phyloP scores from a whole-genome alignment of 2,888 invertebrate genomes.

The Leistus spinibarbis region DNA sequence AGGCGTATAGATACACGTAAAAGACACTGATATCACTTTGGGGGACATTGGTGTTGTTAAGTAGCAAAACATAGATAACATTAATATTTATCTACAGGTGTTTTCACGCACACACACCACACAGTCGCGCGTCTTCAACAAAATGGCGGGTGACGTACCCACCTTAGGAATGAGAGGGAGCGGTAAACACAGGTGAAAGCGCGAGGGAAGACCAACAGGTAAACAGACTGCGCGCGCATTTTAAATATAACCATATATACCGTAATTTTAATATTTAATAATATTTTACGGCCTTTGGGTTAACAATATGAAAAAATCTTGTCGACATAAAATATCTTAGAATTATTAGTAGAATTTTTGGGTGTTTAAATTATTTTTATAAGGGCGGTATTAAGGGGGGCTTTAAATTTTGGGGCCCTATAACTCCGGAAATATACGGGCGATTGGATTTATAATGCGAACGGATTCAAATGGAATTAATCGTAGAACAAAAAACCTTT shows the following conservation, averaged over 20 bases:
- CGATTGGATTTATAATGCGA: too few species aligned
- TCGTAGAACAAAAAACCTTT: too few species aligned
- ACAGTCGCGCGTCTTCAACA: background rate
- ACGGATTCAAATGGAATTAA: too few species aligned
- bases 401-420: too few species aligned
- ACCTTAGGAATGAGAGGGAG: background rate
- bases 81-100: background rate
- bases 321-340: too few species aligned
- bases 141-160: slow-evolving; percentile 9
- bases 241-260: background rate
- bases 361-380: too few species aligned
- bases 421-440: too few species aligned
- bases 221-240: slow-evolving; percentile 9
- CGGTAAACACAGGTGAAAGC: background rate
- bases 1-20: background rate
- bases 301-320: too few species aligned
- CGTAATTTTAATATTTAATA: too few species aligned
- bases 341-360: too few species aligned
- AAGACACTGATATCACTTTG: background rate
- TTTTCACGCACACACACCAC: background rate
- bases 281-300: too few species aligned
- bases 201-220: background rate
- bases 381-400: too few species aligned
- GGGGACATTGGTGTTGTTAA: background rate
- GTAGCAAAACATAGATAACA: background rate